phyloP scores from a whole-genome alignment of 2,113 vertebrate genomes.

The Crotalus horridus region DNA sequence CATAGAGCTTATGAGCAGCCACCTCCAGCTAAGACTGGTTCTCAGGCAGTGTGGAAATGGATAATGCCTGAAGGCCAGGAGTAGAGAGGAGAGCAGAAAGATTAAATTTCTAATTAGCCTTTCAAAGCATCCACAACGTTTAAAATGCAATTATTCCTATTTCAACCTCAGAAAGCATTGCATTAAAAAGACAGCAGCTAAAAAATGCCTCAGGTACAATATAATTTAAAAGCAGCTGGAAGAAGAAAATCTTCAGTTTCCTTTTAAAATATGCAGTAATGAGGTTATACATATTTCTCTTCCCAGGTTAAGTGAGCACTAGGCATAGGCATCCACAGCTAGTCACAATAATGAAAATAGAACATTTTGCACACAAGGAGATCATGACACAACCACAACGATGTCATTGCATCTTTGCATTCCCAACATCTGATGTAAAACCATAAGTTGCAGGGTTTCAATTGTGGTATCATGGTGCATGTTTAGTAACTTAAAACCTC shows the following conservation, averaged over 20 bases:
- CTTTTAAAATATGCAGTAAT: not conserved
- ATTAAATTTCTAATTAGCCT: not conserved
- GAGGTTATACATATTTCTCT: not conserved
- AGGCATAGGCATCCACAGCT: not conserved
- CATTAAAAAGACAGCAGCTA: not conserved
- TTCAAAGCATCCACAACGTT: not conserved
- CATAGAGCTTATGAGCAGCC: not conserved
- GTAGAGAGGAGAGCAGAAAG: not conserved
- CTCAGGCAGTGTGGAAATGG: not conserved
- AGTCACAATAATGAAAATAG: not conserved
- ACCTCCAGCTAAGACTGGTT: not conserved
- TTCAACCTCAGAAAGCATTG: not conserved
- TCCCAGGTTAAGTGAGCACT: not conserved
- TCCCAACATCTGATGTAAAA: not conserved
- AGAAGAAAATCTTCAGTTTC: not conserved
- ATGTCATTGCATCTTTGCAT: not conserved
- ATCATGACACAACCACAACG: not conserved
- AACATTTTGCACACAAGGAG: not conserved
- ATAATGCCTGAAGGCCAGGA: not conserved
- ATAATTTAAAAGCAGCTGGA: not conserved
- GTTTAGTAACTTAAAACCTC: not conserved
- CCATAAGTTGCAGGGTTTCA: not conserved
- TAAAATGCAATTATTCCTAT: not conserved
- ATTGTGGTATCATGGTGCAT: not conserved
- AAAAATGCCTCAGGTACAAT: not conserved